Percentiles rank a stretch among this genome's conserved stretches.
These are phyloP conservation scores for Alviniconcha strummeri DNA, from an alignment of 2,888 invertebrate genomes.

Conservation along the genomic window DNA sequence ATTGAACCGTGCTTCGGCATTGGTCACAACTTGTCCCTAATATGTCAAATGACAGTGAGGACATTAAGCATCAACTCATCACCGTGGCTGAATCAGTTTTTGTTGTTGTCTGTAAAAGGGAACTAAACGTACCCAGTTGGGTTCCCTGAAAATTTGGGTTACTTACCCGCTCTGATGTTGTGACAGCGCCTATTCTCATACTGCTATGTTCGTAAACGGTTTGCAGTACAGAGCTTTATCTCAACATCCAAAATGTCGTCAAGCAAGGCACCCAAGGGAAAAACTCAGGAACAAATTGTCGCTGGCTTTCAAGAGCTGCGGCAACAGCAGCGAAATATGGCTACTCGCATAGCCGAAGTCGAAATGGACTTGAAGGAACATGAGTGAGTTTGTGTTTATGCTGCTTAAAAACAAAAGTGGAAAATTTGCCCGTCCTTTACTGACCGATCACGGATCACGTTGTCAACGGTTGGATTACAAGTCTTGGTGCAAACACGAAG, in stretches of 20 bases:
- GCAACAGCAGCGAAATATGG: slow-evolving; percentile 89
- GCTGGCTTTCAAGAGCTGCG: slow-evolving; percentile 90
- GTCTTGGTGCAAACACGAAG: too few species aligned
- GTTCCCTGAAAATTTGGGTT: not conserved
- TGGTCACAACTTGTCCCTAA: too few species aligned
- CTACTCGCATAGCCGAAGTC: slow-evolving; percentile 91
- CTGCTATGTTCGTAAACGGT: not conserved
- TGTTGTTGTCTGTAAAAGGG: not conserved
- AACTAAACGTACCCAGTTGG: not conserved
- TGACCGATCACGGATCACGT: too few species aligned
- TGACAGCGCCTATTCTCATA: not conserved
- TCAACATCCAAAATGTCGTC: slow-evolving; percentile 30
- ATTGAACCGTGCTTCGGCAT: too few species aligned
- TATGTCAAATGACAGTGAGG: too few species aligned
- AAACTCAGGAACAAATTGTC: slow-evolving; percentile 84
- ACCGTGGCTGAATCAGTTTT: too few species aligned
- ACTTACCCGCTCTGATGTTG: not conserved
- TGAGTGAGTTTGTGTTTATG: slow-evolving; percentile 80
- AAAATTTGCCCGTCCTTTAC: too few species aligned
- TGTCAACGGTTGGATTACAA: too few species aligned
- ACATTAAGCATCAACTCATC: too few species aligned
- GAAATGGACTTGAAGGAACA: slow-evolving; percentile 97
- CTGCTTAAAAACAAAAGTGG: too few species aligned
- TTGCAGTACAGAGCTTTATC: not conserved
- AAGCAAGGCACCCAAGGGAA: slow-evolving; percentile 21